phyloP scores from a whole-genome alignment of 1,140 invertebrate genomes.

The Artemia franciscana region DNA sequence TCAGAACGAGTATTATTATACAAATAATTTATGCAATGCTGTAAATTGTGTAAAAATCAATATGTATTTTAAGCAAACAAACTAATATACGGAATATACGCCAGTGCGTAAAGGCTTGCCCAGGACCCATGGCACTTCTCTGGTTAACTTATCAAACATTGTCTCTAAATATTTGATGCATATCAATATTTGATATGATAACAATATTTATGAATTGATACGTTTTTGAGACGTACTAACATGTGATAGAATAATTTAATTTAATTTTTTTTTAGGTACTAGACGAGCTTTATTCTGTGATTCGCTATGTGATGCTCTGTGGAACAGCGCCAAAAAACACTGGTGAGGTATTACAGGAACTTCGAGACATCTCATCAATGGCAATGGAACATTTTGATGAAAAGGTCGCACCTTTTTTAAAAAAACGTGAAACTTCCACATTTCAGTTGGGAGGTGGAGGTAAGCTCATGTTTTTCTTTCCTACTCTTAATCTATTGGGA shows the following conservation, averaged over 20 bases:
- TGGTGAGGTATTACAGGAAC: constrained; percentile 53
- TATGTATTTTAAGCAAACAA: too few relatives aligned
- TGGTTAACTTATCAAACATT: neutral
- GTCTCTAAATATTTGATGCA: constrained; percentile 1
- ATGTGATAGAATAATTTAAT: neutral
- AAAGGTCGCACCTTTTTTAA: constrained; percentile 32
- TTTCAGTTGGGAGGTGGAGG: too few relatives aligned
- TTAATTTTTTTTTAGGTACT: constrained; percentile 38
- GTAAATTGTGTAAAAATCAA: too few relatives aligned
- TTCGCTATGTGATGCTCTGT: constrained; percentile 37
- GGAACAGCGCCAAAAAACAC: constrained; percentile 45
- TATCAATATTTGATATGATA: constrained; percentile 8
- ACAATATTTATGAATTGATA: constrained; percentile 4
- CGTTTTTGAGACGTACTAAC: neutral
- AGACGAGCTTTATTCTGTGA: constrained; percentile 56
- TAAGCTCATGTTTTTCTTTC: too few relatives aligned
- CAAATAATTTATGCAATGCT: too few relatives aligned
- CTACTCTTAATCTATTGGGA: too few relatives aligned
- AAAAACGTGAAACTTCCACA: too few relatives aligned
- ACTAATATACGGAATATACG: too few relatives aligned
- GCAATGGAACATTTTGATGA: constrained; percentile 92
- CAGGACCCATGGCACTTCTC: neutral
- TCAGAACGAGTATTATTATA: too few relatives aligned
- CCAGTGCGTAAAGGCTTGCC: neutral
- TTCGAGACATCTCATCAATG: constrained; percentile 80